phyloP scores from a whole-genome alignment of 2,888 invertebrate species.

The Drosophila atripex region DNA sequence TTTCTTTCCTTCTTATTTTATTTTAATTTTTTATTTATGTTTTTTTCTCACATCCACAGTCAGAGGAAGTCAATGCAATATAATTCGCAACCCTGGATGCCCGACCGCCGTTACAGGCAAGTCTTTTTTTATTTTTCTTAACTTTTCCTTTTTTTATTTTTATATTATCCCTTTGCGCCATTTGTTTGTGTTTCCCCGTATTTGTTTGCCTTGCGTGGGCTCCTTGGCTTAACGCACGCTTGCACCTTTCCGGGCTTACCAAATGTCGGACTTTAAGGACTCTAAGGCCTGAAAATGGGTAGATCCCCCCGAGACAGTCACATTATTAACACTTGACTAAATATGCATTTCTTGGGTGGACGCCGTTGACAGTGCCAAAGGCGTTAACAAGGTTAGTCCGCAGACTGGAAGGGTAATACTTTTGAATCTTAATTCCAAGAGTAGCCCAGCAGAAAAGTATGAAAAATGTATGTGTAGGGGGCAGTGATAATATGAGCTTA shows the following conservation, averaged over 20 bases:
- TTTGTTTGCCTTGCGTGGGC: conserved; percentile 57
- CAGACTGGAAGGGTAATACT: neutral
- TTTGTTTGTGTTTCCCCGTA: conserved; percentile 30
- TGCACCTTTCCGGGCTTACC: conserved; percentile 61
- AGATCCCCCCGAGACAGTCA: conserved; percentile 60
- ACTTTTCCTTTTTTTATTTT: conserved; percentile 21
- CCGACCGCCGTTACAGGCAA: conserved; percentile 54
- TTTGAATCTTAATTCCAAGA: neutral
- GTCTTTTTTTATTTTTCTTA: conserved; percentile 45
- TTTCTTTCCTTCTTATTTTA: conserved; percentile 30
- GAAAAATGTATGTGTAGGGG: too few relatives aligned
- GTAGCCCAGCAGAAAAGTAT: neutral
- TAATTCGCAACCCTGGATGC: conserved; percentile 43
- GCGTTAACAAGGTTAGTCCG: conserved; percentile 66
- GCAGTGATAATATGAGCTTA: neutral
- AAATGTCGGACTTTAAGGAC: conserved; percentile 30
- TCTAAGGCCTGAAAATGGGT: conserved; percentile 43
- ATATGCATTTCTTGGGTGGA: conserved; percentile 82
- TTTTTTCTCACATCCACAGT: conserved; percentile 54
- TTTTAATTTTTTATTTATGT: conserved; percentile 62
- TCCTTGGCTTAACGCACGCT: conserved; percentile 69
- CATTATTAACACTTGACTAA: conserved; percentile 84
- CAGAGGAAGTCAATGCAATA: conserved; percentile 42
- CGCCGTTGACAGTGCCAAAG: conserved; percentile 60
- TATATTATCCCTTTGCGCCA: conserved; percentile 19